These are phyloP conservation scores for Pedionomus torquatus DNA, from an alignment of 2,113 vertebrate species.

Conservation along the genomic window DNA sequence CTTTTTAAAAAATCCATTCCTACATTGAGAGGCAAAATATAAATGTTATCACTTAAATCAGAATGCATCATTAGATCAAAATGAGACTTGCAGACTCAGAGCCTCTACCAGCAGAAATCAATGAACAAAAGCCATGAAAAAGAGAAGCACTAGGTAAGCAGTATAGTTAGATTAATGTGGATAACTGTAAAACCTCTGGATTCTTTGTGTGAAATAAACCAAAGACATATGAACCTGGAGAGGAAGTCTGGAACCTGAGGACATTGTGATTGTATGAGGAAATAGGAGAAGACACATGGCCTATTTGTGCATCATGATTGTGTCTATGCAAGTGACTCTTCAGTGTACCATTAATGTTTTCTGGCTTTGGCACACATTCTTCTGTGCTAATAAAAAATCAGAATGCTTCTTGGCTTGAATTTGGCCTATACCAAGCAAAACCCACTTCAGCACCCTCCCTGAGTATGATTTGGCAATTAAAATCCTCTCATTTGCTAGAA, in stretches of 20 bases:
- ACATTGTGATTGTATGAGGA: background rate
- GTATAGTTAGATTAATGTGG: background rate
- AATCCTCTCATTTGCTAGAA: background rate
- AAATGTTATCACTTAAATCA: background rate
- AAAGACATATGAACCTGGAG: background rate
- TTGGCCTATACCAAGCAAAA: background rate
- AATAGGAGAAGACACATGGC: fast-evolving
- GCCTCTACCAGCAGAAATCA: background rate
- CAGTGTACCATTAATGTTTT: background rate
- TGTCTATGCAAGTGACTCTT: background rate
- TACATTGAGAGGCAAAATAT: background rate
- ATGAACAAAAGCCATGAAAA: background rate
- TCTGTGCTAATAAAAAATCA: background rate
- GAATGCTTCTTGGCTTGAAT: background rate
- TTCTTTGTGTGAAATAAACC: background rate
- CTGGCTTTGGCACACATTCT: fast-evolving
- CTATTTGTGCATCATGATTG: background rate
- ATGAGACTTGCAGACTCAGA: background rate
- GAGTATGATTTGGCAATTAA: background rate
- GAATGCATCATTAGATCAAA: background rate
- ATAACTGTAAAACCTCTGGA: background rate
- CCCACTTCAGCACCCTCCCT: background rate
- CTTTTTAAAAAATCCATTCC: background rate
- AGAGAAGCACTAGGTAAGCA: background rate
- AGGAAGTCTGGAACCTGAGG: background rate